Base-by-base conservation (phyloP, 2,797 vertebrate genomes). In the Megalops cyprinoides region DNA sequence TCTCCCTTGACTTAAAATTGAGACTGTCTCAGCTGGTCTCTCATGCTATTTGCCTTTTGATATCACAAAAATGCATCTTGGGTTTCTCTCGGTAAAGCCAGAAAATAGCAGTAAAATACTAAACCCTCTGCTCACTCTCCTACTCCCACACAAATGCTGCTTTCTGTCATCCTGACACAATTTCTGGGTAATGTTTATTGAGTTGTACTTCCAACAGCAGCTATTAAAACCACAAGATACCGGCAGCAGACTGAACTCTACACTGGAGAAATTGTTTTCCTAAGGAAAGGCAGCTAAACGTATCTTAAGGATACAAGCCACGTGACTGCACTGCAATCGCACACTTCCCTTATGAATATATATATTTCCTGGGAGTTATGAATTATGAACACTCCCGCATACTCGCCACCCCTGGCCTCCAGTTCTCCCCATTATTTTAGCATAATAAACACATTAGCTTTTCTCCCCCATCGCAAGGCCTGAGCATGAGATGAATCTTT, bases 401-500 rank as follows among this genome's bases (percentile, higher is more conserved):
- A 91, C 90, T 88, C 83, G 84, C 87, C 90, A 92, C 91, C 90
- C 86, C 87, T 92, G 91, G 90, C 90, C 91, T 91, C 90, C 90
- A 92, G 93, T 92, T 93, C 91, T 90, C 86, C 88, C 89, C 88
- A 92, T 94, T 94, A 93, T 92, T 91, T 92, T 88, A 88, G 94
- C 91, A 94, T 94, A 94, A 94, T 95, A 94, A 94, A 94, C 90
- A 93, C 91, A 92, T 95, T 94, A 92, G 89, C 89, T 86, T 90
- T 74, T 28, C 51, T 90, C 87, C 89, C 86, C 88, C 88, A 83
- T 88, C 91, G n/a, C 88, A 90, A 92, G 91, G 90, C 90, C 88
- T 85, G 89, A 87, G 88, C 88, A 85, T 86, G 91, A 94, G 92
- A 94, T 92, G 91, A 92, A 94, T 93, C 92, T 92, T 91, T 91